These are phyloP conservation scores for Rotaria sp. DNA, from an alignment of 2,888 invertebrate species.

Conservation along the genomic window DNA sequence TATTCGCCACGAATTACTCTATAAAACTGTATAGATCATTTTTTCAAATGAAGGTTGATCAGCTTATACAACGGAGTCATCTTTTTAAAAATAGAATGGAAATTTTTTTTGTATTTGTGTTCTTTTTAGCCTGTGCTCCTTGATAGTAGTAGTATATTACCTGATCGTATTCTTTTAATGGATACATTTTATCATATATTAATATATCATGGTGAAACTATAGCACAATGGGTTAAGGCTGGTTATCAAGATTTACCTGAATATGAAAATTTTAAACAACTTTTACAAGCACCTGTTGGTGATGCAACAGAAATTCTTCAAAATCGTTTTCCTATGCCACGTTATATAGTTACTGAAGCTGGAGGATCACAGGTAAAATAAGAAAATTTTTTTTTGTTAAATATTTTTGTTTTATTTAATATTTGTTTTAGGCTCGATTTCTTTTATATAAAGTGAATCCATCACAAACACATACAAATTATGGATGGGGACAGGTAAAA, in stretches of 20 bases:
- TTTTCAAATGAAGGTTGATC: no score
- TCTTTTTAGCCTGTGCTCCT: constrained; percentile 72
- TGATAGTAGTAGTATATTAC: constrained; percentile 92
- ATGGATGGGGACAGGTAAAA: constrained; percentile 49
- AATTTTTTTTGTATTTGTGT: no score
- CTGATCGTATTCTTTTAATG: constrained; percentile 93
- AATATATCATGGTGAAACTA: constrained; percentile 97
- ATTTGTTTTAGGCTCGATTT: constrained; percentile 72
- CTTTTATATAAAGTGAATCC: constrained; percentile 97
- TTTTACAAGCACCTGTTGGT: constrained; percentile 87
- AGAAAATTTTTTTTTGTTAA: neutral
- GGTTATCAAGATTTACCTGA: constrained; percentile 90
- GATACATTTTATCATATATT: constrained; percentile 99
- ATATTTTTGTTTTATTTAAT: neutral
- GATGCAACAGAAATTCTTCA: constrained; percentile 93
- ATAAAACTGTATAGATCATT: no score
- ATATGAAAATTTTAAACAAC: constrained; percentile 91
- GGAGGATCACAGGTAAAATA: constrained; percentile 78
- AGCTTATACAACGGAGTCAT: no score
- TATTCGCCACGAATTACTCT: no score
- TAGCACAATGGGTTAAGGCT: constrained; percentile 88
- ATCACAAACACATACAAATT: constrained; percentile 98
- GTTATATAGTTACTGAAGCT: constrained; percentile 96
- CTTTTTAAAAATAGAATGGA: no score
- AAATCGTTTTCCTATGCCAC: constrained; percentile 91